Percentiles rank a stretch among this genome's conserved stretches.
Evolutionary conservation across 2,888 invertebrate genomes (phyloP).

Genomic region (Idaea dimidiata): DNA sequence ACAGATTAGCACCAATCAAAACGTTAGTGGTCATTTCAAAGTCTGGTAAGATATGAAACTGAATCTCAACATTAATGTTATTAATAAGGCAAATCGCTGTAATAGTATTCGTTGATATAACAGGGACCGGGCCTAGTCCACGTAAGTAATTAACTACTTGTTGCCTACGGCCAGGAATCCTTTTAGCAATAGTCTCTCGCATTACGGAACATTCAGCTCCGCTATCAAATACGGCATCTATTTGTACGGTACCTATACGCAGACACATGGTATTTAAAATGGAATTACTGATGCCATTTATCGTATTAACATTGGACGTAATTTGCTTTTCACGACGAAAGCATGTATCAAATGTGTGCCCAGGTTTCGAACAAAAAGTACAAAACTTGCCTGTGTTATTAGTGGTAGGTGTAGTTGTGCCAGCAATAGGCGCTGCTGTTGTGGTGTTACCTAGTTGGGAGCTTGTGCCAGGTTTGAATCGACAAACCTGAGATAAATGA

Average conservation of each 20-base stretch:
- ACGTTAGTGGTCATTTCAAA: slow-evolving; percentile 21
- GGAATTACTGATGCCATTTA: neutral
- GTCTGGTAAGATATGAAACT: slow-evolving; percentile 28
- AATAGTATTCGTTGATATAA: neutral
- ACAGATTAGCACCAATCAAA: slow-evolving; percentile 26
- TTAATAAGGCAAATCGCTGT: neutral
- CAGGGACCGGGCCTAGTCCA: slow-evolving; percentile 1
- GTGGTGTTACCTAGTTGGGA: slow-evolving; percentile 13
- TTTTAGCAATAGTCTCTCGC: neutral
- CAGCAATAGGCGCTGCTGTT: too few species aligned
- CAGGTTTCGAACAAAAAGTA: neutral
- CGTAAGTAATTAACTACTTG: neutral
- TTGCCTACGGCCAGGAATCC: slow-evolving; percentile 4
- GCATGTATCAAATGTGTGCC: neutral
- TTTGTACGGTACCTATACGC: too few species aligned
- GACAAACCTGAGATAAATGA: slow-evolving; percentile 20
- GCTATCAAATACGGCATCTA: neutral
- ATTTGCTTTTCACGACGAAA: neutral
- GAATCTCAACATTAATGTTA: neutral
- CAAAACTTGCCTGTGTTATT: neutral
- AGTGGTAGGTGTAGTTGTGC: slow-evolving; percentile 5
- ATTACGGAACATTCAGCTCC: too few species aligned
- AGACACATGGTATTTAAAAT: neutral
- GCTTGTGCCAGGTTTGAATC: slow-evolving; percentile 8
- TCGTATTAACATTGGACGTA: neutral